Evolutionary conservation across 2,888 invertebrate genomes (phyloP).

Genomic region (Nomada flava): DNA sequence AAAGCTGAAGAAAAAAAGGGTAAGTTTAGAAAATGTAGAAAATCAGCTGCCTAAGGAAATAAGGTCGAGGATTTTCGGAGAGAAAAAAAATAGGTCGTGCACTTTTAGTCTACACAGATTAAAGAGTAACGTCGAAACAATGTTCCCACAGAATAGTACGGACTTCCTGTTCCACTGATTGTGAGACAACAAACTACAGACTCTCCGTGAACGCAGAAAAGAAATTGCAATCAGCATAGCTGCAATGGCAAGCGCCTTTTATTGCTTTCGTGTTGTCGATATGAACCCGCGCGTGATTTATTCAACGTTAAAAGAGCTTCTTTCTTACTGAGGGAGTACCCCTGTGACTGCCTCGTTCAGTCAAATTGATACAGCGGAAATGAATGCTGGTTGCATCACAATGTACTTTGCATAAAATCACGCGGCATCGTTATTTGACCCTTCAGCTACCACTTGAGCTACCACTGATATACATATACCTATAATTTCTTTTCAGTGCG

Average conservation of each 20-base stretch:
- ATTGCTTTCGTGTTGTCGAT: slow-evolving; percentile 44
- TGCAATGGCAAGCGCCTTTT: slow-evolving; percentile 60
- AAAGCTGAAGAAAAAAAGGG: background rate
- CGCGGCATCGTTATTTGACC: background rate
- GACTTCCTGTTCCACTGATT: slow-evolving; percentile 32
- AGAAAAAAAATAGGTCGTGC: slow-evolving; percentile 20
- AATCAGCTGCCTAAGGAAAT: background rate
- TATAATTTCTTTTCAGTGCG: background rate
- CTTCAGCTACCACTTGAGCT: background rate
- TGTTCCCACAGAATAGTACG: slow-evolving; percentile 32
- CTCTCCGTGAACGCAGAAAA: slow-evolving; percentile 25
- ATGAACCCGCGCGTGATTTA: slow-evolving; percentile 7
- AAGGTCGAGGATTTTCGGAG: slow-evolving; percentile 2
- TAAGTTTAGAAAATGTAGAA: background rate
- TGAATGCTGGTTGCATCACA: slow-evolving; percentile 15
- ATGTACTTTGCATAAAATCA: slow-evolving; percentile 6
- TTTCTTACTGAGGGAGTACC: background rate
- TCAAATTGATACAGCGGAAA: slow-evolving; percentile 15
- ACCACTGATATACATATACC: too few species aligned
- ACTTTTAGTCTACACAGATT: slow-evolving; percentile 9
- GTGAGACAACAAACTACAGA: background rate
- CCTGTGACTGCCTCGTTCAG: background rate
- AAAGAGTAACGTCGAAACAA: slow-evolving; percentile 5
- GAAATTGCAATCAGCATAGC: slow-evolving; percentile 55
- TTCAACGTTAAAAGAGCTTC: slow-evolving; percentile 18